Evolutionary conservation across 1,140 invertebrate genomes (phyloP), one percentile per base, ranked within the genome.

Genomic region (Potamilus streckersoni): DNA sequence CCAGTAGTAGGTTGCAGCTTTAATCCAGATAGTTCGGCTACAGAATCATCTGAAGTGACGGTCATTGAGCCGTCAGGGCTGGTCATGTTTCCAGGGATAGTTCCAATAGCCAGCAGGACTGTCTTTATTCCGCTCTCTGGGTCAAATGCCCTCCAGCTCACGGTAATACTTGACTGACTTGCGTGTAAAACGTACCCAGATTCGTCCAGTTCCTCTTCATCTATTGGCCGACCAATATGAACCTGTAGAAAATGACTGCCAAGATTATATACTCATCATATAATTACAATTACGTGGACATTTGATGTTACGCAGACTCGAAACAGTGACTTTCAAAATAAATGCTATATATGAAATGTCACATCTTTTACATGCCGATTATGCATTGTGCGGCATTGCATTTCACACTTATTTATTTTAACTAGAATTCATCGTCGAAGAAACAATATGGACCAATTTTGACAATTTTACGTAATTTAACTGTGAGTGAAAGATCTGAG

Each of bases 151-250:
- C 59, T 67, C 82, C 82, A 83, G 23, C 73, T 75, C 23, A 83
- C 73, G n/a, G 65, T 70, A 38, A 83, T 71, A 0, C 69, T 68
- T 68, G 75, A 61, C 57, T 71, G 68, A 38, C 82, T 77, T 23
- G 74, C 69, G 56, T 80, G 80, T 63, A 79, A 57, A 15, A 83
- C 73, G 58, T 78, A 59, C 27, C 71, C 75, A n/a, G 78, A n/a
- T n/a, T 79, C 80, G 55, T 74, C 62, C 14, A 77, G 19, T 63
- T 83, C 77, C 64, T 83, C 82, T 20, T 83, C 82, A 38, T 82
- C 77, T 11, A 64, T 78, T 17, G 65, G 60, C 19, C 76, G 73
- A 38, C 74, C 80, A 11, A 83, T 68, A 15, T 61, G 57, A 27
- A 83, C 75, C 81, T 83, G 66, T 6, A 67, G 61, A 57, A 12